Evolutionary conservation across 2,888 invertebrate genomes (phyloP).

Genomic region (Andrena hattorfiana): DNA sequence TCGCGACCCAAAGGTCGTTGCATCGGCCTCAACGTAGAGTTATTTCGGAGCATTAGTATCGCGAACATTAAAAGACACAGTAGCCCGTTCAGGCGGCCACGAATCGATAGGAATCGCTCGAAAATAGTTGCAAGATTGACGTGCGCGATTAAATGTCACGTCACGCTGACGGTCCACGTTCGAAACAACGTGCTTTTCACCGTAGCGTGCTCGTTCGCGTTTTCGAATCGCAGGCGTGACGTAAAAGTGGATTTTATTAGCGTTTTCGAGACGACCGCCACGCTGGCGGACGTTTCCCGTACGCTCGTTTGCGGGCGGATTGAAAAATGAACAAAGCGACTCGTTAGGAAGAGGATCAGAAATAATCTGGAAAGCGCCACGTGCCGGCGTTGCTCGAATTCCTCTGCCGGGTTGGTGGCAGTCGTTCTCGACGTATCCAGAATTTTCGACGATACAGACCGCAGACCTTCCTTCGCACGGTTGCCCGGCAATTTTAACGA

Average conservation of each 20-base stretch:
- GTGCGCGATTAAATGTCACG: constrained; percentile 44
- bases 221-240: constrained; percentile 4
- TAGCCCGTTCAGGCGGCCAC: not conserved
- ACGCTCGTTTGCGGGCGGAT: not conserved
- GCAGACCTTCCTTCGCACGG: not conserved
- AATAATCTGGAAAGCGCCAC: constrained; percentile 22
- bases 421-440: not conserved
- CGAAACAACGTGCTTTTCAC: constrained; percentile 14
- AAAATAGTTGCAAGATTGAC: constrained; percentile 54
- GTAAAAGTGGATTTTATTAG: constrained; percentile 34
- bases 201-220: not conserved
- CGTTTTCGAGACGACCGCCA: not conserved
- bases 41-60: not conserved
- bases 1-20: not conserved
- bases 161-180: constrained; percentile 9
- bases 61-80: not conserved
- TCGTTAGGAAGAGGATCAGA: constrained; percentile 20
- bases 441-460: not conserved
- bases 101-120: constrained; percentile 53
- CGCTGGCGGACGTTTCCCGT: not conserved
- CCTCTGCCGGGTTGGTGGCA: not conserved
- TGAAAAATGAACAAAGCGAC: constrained; percentile 25
- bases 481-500: not conserved
- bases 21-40: not conserved
- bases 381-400: constrained; percentile 19